Evolutionary conservation across 2,797 vertebrate species (phyloP).

Genomic region (Anabacerthia variegaticeps): DNA sequence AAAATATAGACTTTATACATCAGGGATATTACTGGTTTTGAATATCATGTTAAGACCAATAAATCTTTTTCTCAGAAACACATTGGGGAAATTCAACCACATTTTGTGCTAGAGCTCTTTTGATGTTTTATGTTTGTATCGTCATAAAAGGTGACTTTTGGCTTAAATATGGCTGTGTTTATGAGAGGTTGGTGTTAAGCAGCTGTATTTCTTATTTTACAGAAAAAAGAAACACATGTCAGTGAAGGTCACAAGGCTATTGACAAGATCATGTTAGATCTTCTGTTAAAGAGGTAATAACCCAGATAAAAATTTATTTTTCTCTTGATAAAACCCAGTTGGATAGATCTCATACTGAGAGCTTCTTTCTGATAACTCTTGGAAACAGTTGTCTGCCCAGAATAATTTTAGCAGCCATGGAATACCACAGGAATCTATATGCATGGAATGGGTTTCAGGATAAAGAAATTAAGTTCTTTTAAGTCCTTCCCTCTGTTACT

Average conservation of each 20-base stretch:
- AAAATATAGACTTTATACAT: neutral
- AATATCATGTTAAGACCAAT: neutral
- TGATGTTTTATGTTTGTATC: neutral
- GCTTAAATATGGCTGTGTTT: neutral
- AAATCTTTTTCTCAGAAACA: neutral
- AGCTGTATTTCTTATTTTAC: neutral
- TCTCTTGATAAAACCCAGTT: neutral
- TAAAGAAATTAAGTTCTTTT: neutral
- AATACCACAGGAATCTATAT: neutral
- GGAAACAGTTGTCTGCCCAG: neutral
- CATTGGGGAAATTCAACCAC: neutral
- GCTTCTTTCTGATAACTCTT: neutral
- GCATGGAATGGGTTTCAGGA: neutral
- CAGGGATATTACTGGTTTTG: neutral
- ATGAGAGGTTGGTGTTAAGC: neutral
- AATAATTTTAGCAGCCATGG: neutral
- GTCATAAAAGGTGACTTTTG: neutral
- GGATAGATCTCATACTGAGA: neutral
- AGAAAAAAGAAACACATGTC: neutral
- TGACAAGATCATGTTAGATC: neutral
- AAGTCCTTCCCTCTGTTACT: neutral
- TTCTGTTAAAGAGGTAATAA: neutral
- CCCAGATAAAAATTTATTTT: neutral
- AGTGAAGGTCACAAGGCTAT: neutral
- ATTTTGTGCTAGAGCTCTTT: neutral